These are phyloP conservation scores for Epiblema foenella DNA, from an alignment of 2,888 invertebrate species.

Conservation along the genomic window DNA sequence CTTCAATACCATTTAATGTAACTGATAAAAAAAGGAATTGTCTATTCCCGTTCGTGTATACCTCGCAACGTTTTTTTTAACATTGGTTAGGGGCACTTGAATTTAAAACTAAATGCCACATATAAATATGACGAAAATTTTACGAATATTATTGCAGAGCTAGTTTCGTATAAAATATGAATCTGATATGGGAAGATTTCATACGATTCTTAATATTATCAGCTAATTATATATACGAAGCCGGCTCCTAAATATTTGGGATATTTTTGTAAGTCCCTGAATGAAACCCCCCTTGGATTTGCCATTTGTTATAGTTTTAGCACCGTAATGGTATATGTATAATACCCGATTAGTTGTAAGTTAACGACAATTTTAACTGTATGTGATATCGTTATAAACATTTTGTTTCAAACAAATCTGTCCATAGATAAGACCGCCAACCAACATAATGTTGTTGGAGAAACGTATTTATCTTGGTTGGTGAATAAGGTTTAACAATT, in stretches of 20 bases:
- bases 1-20: conserved; percentile 13
- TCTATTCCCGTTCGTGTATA: conserved; percentile 32
- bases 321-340: conserved; percentile 37
- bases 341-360: conserved; percentile 43
- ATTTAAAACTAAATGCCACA: not conserved
- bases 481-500: conserved; percentile 18
- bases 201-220: not conserved
- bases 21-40: conserved; percentile 9
- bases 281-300: conserved; percentile 35
- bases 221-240: not conserved
- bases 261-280: conserved; percentile 13
- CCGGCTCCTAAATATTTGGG: not conserved
- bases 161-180: too few relatives aligned
- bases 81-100: not conserved
- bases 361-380: conserved; percentile 52
- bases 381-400: conserved; percentile 69
- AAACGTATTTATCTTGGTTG: conserved; percentile 22
- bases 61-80: conserved; percentile 31
- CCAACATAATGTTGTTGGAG: conserved; percentile 27
- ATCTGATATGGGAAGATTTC: too few relatives aligned
- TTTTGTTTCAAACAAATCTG: conserved; percentile 73
- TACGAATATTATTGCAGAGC: not conserved
- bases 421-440: conserved; percentile 61
- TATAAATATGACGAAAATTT: not conserved
- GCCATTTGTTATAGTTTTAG: conserved; percentile 43